Evolutionary conservation across 1,140 invertebrate genomes (phyloP).

Genomic region (Cyclargus thomasi): DNA sequence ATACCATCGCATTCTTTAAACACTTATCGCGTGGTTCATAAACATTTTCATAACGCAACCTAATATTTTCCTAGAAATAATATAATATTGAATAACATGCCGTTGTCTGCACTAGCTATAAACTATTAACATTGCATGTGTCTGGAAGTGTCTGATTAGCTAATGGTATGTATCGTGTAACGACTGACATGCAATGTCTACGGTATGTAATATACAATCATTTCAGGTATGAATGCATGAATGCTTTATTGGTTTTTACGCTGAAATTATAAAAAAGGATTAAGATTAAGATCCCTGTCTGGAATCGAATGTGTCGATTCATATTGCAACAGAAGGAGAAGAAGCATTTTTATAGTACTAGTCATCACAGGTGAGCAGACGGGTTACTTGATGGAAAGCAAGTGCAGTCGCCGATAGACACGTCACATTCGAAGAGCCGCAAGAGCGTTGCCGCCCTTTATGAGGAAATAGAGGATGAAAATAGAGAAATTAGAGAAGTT

Average conservation of each 20-base stretch:
- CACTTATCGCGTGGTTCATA: no score
- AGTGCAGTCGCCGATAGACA: no score
- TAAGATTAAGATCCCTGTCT: not conserved
- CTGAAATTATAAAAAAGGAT: not conserved
- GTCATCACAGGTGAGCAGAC: no score
- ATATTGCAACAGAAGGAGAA: no score
- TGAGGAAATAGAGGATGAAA: no score
- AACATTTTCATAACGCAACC: not conserved
- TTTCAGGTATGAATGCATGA: conserved; percentile 16
- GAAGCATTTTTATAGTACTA: no score
- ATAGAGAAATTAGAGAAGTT: no score
- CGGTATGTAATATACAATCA: conserved; percentile 17
- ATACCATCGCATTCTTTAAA: no score
- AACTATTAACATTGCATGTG: not conserved
- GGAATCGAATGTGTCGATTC: not conserved
- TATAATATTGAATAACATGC: not conserved
- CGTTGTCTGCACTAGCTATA: not conserved
- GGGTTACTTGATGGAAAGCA: no score
- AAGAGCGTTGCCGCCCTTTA: no score
- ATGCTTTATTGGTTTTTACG: conserved; percentile 13
- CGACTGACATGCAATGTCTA: conserved; percentile 24
- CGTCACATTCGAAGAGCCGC: no score
- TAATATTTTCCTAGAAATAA: not conserved
- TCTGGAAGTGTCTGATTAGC: conserved; percentile 25
- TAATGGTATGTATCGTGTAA: conserved; percentile 31